Evolutionary conservation across 1,140 invertebrate species (phyloP).

Genomic region (Ceratina australensis): DNA sequence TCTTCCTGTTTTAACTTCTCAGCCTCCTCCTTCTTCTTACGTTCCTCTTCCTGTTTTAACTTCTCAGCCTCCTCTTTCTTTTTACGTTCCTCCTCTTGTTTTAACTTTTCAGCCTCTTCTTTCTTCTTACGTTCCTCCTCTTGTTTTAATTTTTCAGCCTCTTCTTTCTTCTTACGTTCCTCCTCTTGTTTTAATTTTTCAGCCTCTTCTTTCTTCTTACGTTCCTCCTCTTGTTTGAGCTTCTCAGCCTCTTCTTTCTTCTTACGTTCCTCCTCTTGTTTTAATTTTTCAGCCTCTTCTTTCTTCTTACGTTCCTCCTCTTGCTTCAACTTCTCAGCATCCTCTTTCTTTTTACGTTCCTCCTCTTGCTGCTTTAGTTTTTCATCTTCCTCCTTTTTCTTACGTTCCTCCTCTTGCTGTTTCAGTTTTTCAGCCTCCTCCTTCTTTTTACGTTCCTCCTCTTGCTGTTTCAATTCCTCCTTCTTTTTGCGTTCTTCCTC

Average conservation of each 20-base stretch:
- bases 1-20: slow-evolving; percentile 29
- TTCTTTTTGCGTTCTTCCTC: slow-evolving; percentile 41
- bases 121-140: slow-evolving; percentile 30
- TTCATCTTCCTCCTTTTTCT: slow-evolving; percentile 30
- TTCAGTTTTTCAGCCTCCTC: slow-evolving; percentile 46
- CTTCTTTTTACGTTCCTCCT: slow-evolving; percentile 47
- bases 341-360: slow-evolving; percentile 43
- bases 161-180: slow-evolving; percentile 48
- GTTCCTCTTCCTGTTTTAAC: slow-evolving; percentile 31
- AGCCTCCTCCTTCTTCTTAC: slow-evolving; percentile 40
- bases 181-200: slow-evolving; percentile 33
- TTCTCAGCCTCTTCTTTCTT: slow-evolving; percentile 19
- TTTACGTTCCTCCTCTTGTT: slow-evolving; percentile 31
- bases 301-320: slow-evolving; percentile 36
- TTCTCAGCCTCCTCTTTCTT: slow-evolving; percentile 48
- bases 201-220: slow-evolving; percentile 16
- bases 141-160: slow-evolving; percentile 47
- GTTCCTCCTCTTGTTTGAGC: slow-evolving; percentile 20
- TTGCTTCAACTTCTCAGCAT: slow-evolving; percentile 47
- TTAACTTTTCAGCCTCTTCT: slow-evolving; percentile 30
- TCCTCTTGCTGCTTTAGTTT: slow-evolving; percentile 30
- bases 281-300: slow-evolving; percentile 22
- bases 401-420: slow-evolving; percentile 14
- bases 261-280: slow-evolving; percentile 33
- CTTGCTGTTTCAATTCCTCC: slow-evolving; percentile 37